Evolutionary conservation across 2,797 vertebrate species (phyloP).

Genomic region (Adrianichthys oophorus): DNA sequence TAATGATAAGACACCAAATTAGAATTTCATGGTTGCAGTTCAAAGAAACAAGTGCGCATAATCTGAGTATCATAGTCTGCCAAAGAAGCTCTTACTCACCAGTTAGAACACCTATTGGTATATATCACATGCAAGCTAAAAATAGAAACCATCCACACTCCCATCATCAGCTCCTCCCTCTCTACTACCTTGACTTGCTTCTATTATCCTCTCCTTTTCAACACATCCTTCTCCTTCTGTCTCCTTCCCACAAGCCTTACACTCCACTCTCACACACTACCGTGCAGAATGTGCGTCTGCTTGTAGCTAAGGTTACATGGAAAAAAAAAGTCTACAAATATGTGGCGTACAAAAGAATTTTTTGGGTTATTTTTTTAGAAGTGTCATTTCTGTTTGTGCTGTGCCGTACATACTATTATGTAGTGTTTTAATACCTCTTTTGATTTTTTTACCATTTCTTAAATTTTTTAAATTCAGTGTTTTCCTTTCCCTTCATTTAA

Average conservation of each 20-base stretch:
- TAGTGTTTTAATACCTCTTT: constrained; percentile 35
- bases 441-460: constrained; percentile 30
- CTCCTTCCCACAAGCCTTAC: constrained; percentile 35
- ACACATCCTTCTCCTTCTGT: constrained; percentile 56
- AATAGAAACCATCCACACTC: constrained; percentile 71
- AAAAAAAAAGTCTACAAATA: constrained; percentile 5
- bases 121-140: constrained; percentile 71
- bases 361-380: constrained; percentile 50
- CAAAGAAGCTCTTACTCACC: constrained; percentile 27
- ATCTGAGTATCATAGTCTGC: constrained; percentile 13
- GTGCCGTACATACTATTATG: constrained; percentile 3
- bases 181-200: constrained; percentile 40
- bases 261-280: constrained; percentile 24
- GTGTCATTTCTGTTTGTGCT: constrained; percentile 33
- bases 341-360: constrained; percentile 12
- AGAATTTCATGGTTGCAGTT: constrained; percentile 13
- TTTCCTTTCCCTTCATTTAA: constrained; percentile 4
- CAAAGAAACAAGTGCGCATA: constrained; percentile 19
- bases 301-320: neutral
- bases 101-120: constrained; percentile 68
- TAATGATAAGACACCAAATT: constrained; percentile 12
- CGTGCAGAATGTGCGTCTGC: constrained; percentile 1
- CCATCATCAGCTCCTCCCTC: constrained; percentile 57
- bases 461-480: constrained; percentile 27
- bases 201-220: constrained; percentile 62